Percentiles rank a stretch among this genome's conserved stretches.
Conservation (phyloP, 1,140 invertebrate genomes). For the Pseudomyrmex pallidus region DNA sequence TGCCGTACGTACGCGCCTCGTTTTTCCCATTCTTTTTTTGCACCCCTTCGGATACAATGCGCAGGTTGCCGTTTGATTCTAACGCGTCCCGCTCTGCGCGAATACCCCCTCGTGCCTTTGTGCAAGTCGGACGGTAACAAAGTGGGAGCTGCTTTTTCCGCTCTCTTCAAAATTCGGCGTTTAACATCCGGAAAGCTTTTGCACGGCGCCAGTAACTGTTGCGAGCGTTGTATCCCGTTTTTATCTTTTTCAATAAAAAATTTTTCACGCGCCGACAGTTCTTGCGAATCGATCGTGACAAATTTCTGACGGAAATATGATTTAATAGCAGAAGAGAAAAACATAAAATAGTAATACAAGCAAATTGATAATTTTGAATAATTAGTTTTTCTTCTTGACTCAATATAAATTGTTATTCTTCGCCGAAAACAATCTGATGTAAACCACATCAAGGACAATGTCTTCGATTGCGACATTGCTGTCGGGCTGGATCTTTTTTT, state of each 20-base stretch:
- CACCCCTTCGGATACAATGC: slow-evolving; percentile 29
- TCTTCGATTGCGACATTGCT: slow-evolving; percentile 1
- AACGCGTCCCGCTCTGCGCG: slow-evolving; percentile 49
- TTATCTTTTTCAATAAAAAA: neutral
- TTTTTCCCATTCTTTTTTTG: slow-evolving; percentile 72
- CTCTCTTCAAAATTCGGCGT: slow-evolving; percentile 35
- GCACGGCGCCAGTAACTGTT: neutral
- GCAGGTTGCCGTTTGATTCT: slow-evolving; percentile 70
- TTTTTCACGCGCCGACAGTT: neutral
- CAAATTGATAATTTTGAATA: too few relatives aligned
- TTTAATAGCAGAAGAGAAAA: too few relatives aligned
- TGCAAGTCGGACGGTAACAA: slow-evolving; percentile 54
- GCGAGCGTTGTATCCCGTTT: too few relatives aligned
- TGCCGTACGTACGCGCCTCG: slow-evolving; percentile 42
- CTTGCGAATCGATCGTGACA: neutral
- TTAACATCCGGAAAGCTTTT: slow-evolving; percentile 40
- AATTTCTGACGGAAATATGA: neutral
- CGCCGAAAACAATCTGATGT: too few relatives aligned
- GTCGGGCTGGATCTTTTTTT: slow-evolving; percentile 29
- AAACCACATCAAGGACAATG: too few relatives aligned
- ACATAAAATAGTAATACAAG: neutral
- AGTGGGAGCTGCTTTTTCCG: slow-evolving; percentile 40
- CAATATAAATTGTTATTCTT: too few relatives aligned
- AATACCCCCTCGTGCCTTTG: slow-evolving; percentile 33
- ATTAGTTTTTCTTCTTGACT: too few relatives aligned